Evolutionary conservation across 2,113 vertebrate species (phyloP).

Genomic region (Phyllopteryx taeniolatus): DNA sequence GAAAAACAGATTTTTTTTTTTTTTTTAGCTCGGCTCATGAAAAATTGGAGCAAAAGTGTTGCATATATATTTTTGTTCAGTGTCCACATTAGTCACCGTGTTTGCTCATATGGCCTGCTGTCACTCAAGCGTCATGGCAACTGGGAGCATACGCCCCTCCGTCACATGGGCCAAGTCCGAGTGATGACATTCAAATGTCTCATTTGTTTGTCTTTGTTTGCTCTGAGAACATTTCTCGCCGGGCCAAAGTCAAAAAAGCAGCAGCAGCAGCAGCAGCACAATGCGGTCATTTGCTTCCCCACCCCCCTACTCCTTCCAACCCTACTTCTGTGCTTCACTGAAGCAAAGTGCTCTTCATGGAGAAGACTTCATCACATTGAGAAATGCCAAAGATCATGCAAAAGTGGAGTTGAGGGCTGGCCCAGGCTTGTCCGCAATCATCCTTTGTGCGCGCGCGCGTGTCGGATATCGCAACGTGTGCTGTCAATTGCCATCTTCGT

Average conservation of each 20-base stretch:
- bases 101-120: no score
- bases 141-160: not conserved
- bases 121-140: not conserved
- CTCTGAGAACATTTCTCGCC: constrained; percentile 60
- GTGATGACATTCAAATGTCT: constrained; percentile 72
- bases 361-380: not conserved
- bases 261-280: constrained; percentile 33
- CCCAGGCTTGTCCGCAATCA: not conserved
- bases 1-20: no score
- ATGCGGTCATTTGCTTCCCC: constrained; percentile 65
- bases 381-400: not conserved
- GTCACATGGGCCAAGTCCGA: constrained; percentile 45
- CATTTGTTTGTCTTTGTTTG: constrained; percentile 76
- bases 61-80: no score
- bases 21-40: no score
- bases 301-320: no score
- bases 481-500: not conserved
- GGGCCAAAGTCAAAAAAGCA: constrained; percentile 27
- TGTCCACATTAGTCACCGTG: no score
- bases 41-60: no score
- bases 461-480: not conserved
- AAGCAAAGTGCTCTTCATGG: not conserved
- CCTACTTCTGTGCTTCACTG: not conserved
- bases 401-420: not conserved
- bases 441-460: not conserved